A percentile compares a stretch with the other conserved stretches of the same genome.
Conservation (phyloP, 2,113 vertebrate genomes). For the Arothron firmamentum region DNA sequence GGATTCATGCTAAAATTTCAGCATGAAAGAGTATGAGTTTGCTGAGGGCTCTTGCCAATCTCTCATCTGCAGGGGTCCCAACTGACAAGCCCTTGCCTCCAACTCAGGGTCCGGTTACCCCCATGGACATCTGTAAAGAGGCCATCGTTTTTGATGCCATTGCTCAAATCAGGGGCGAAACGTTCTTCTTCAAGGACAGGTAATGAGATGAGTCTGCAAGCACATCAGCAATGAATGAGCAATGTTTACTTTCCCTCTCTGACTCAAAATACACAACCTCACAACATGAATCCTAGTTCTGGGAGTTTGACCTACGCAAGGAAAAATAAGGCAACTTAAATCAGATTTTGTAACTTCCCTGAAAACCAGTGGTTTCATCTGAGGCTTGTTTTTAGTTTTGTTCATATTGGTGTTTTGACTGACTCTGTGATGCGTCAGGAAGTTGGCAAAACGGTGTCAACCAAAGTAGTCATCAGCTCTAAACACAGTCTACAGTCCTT, state of each 20-base stretch:
- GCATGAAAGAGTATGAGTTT: neutral
- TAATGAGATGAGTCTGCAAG: conserved; percentile 54
- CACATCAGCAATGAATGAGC: too few relatives aligned
- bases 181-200: conserved; percentile 97
- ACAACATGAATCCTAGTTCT: too few relatives aligned
- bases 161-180: conserved; percentile 91
- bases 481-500: conserved; percentile 31
- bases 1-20: neutral
- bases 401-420: conserved; percentile 1
- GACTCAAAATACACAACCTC: neutral
- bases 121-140: conserved; percentile 86
- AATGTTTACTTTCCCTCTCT: neutral
- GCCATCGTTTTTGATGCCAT: conserved; percentile 90
- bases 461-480: conserved; percentile 38
- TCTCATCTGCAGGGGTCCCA: conserved; percentile 70
- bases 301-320: too few relatives aligned
- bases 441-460: conserved; percentile 23
- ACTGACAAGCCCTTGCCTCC: conserved; percentile 81
- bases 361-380: neutral
- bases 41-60: conserved; percentile 5
- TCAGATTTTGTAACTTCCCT: conserved; percentile 13
- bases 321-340: neutral
- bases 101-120: conserved; percentile 89
- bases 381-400: conserved; percentile 7
- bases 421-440: conserved; percentile 21